Base-by-base conservation (phyloP, 2,797 vertebrate species). In the Apodemus agrarius region DNA sequence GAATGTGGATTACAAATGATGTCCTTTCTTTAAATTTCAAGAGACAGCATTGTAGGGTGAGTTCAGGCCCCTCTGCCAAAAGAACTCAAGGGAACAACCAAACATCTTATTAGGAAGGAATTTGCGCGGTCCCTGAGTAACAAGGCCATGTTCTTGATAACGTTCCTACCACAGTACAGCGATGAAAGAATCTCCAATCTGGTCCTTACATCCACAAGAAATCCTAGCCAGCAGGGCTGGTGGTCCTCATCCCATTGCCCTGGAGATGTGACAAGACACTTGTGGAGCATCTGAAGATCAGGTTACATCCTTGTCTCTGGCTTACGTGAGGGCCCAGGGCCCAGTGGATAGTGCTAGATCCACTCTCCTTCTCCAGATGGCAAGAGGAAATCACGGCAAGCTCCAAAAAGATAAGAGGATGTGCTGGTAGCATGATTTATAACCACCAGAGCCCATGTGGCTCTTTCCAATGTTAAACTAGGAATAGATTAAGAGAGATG, bases 381-480 rank as follows among this genome's bases (percentile, higher is more conserved):
- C 93, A 81, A 94, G 86, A 65, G 96, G 97, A 96, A 96, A 90
- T 95, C 85, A 61, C 93, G 93, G 98, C 97, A 96, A 82, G 96
- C 96, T 98, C 96, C 96, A 97, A 96, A 97, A 96, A 97, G 97
- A 97, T 85, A 49, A 34, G 76, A 96, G 96, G 97, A 96, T 94
- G 97, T 95, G 98, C 97, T 52, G 95, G 98, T 89, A 98, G 92
- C 37, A 75, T 97, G 97, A 98, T 97, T 98, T 98, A 98, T 0
- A 85, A 96, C 57, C 88, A 93, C 84, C 22, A 91, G 87, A 91
- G 94, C 85, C 61, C 40, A 24, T 65, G 83, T 72, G 92, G 72
- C 49, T 96, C 94, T 97, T 95, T 94, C 96, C 8, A 94, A 85
- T 0, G 0, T 97, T 96, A 95, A 90, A 91, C 90, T 96, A 97